phyloP scores from a whole-genome alignment of 2,797 vertebrate genomes.

The Yasuhikotakia modesta region DNA sequence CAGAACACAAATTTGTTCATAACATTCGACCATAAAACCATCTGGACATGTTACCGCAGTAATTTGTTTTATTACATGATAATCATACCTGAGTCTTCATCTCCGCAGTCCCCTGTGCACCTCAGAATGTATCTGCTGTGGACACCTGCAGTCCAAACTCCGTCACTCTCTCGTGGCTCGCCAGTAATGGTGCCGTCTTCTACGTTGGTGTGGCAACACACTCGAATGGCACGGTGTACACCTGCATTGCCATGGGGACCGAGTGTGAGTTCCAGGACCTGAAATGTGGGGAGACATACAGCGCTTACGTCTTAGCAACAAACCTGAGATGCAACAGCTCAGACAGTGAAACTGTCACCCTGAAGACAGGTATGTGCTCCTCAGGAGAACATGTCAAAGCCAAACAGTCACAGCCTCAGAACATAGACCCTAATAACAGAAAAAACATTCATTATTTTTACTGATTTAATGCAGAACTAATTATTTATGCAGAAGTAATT shows the following conservation, averaged over 20 bases:
- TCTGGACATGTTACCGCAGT: no score
- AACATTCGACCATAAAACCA: no score
- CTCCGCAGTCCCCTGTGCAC: constrained; percentile 74
- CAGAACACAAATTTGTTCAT: no score
- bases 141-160: constrained; percentile 68
- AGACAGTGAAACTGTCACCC: constrained; percentile 52
- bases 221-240: constrained; percentile 52
- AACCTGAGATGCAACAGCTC: constrained; percentile 74
- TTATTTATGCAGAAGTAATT: no score
- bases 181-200: constrained; percentile 59
- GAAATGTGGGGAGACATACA: constrained; percentile 73
- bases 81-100: no score
- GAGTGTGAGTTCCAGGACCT: constrained; percentile 68
- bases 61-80: no score
- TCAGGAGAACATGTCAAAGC: no score
- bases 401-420: no score
- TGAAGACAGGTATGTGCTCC: constrained; percentile 69
- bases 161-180: constrained; percentile 68
- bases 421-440: no score
- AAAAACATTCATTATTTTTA: no score
- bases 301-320: constrained; percentile 61
- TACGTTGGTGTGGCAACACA: constrained; percentile 65
- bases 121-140: constrained; percentile 61
- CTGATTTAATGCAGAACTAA: no score
- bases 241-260: constrained; percentile 60